Evolutionary conservation across 2,113 vertebrate species (phyloP).

Genomic region (Callithrix jacchus): DNA sequence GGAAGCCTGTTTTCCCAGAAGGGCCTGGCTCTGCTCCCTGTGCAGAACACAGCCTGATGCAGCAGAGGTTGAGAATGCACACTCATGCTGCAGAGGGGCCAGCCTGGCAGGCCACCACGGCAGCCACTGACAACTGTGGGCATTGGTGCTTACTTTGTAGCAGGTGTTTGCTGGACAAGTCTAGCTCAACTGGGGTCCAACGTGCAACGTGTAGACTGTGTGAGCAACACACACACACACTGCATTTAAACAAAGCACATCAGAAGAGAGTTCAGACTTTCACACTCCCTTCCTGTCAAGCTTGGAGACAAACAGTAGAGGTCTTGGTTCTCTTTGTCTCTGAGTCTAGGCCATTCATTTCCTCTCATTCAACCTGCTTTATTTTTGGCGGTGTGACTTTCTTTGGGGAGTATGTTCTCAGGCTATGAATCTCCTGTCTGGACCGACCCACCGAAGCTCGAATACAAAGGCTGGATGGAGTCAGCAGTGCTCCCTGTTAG

Average conservation of each 20-base stretch:
- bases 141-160: accelerated
- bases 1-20: not conserved
- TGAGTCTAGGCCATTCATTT: not conserved
- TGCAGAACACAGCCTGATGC: not conserved
- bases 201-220: not conserved
- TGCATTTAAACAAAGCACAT: not conserved
- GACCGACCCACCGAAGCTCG: not conserved
- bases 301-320: not conserved
- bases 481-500: accelerated
- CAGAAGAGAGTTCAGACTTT: not conserved
- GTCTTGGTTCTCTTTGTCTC: conserved; percentile 38
- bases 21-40: not conserved
- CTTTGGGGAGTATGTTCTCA: not conserved
- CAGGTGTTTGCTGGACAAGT: not conserved
- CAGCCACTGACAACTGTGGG: accelerated
- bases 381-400: not conserved
- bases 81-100: not conserved
- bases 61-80: not conserved
- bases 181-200: accelerated
- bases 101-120: accelerated
- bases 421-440: not conserved
- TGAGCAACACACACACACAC: not conserved
- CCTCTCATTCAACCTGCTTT: conserved; percentile 39
- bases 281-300: conserved; percentile 42
- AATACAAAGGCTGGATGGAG: not conserved